Evolutionary conservation across 2,797 vertebrate genomes (phyloP).

Genomic region (Valencia hispanica): DNA sequence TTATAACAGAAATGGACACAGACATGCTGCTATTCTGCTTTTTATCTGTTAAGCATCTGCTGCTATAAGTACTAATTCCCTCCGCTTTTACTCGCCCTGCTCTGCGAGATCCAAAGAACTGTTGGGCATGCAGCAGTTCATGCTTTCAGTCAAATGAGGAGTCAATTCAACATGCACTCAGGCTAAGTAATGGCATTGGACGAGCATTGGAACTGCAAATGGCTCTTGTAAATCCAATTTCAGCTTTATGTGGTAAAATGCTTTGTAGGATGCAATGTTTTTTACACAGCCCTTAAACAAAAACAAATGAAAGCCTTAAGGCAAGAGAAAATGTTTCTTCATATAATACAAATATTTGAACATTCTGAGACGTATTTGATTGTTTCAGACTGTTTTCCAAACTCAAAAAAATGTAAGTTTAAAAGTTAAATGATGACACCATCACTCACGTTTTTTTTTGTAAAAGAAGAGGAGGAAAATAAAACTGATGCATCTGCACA

Average conservation of each 20-base stretch:
- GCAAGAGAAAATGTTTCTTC: too few species aligned
- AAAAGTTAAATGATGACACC: too few species aligned
- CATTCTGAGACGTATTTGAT: too few species aligned
- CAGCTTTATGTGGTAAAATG: not conserved
- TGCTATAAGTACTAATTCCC: not conserved
- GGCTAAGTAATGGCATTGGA: not conserved
- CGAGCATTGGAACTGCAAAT: not conserved
- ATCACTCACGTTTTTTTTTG: too few species aligned
- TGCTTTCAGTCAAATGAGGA: not conserved
- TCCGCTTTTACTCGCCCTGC: not conserved
- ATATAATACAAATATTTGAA: too few species aligned
- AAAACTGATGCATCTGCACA: too few species aligned
- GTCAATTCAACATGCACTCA: not conserved
- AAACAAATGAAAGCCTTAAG: too few species aligned
- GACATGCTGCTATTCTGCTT: not conserved
- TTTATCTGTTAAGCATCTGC: not conserved
- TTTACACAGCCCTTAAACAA: too few species aligned
- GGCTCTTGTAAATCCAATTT: not conserved
- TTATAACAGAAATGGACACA: not conserved
- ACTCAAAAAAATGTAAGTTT: too few species aligned
- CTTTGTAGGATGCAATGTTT: not conserved
- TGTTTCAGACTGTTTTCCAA: too few species aligned
- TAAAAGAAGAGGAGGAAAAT: too few species aligned
- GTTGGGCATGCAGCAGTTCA: not conserved
- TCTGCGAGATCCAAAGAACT: not conserved